A percentile compares a stretch with the other conserved stretches of the same genome.
Evolutionary conservation across 2,888 invertebrate species (phyloP).

Genomic region (Blera fallax): DNA sequence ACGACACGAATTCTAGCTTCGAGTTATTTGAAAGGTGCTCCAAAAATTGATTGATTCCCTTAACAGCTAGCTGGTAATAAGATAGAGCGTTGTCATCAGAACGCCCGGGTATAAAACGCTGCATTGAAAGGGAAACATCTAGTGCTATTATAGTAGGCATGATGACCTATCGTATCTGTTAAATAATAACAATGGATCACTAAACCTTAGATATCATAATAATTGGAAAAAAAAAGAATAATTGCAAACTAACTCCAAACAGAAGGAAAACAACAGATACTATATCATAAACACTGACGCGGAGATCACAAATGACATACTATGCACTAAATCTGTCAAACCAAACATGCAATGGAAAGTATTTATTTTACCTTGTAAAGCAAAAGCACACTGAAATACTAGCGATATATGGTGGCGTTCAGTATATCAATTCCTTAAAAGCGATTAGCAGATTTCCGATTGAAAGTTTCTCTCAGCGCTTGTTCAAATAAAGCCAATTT

Average conservation of each 20-base stretch:
- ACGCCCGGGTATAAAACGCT: slow-evolving; percentile 79
- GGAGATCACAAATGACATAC: background rate
- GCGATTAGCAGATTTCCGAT: no score
- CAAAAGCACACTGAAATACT: no score
- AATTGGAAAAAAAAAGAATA: background rate
- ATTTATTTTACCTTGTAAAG: background rate
- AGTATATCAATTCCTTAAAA: no score
- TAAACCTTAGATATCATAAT: slow-evolving; percentile 2
- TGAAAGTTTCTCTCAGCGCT: no score
- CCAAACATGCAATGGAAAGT: background rate
- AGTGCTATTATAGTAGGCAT: slow-evolving; percentile 82
- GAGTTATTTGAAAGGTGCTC: slow-evolving; percentile 79
- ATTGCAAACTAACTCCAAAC: background rate
- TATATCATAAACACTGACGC: background rate
- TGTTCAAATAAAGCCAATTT: no score
- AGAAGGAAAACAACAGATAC: background rate
- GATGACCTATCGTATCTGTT: background rate
- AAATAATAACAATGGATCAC: background rate
- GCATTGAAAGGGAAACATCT: slow-evolving; percentile 81
- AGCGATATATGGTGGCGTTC: no score
- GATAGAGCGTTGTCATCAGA: slow-evolving; percentile 79
- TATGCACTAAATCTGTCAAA: background rate
- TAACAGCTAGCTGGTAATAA: slow-evolving; percentile 79
- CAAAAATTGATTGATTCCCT: slow-evolving; percentile 79
- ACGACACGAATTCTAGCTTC: slow-evolving; percentile 79